Percentiles rank a stretch among this genome's conserved stretches.
Evolutionary conservation across 2,797 vertebrate species (phyloP).

Genomic region (Acipenser transmontanus): DNA sequence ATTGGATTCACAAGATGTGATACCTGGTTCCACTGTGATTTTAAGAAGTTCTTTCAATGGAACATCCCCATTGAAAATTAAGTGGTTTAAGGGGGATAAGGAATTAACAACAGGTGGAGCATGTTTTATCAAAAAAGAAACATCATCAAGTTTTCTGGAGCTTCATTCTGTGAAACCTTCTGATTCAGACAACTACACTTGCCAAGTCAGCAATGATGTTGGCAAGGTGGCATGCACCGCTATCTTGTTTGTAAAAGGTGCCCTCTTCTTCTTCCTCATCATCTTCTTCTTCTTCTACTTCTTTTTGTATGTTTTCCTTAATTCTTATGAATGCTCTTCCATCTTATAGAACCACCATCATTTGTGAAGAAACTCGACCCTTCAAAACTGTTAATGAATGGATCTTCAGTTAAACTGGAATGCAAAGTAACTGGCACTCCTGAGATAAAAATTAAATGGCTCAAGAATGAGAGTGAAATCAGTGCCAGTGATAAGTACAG

Average conservation of each 20-base stretch:
- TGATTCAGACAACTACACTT: slow-evolving; percentile 83
- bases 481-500: slow-evolving; percentile 64
- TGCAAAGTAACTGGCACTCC: slow-evolving; percentile 86
- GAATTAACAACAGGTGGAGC: slow-evolving; percentile 79
- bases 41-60: slow-evolving; percentile 80
- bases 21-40: slow-evolving; percentile 78
- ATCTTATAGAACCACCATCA: slow-evolving; percentile 69
- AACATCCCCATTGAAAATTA: slow-evolving; percentile 76
- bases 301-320: slow-evolving; percentile 33
- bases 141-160: slow-evolving; percentile 78
- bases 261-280: slow-evolving; percentile 32
- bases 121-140: slow-evolving; percentile 89
- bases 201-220: slow-evolving; percentile 85
- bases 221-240: slow-evolving; percentile 77
- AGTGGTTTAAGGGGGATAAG: slow-evolving; percentile 85
- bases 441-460: slow-evolving; percentile 84
- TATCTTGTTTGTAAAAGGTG: slow-evolving; percentile 95
- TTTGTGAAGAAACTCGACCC: slow-evolving; percentile 84
- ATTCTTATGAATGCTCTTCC: slow-evolving; percentile 15
- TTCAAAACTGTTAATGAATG: slow-evolving; percentile 71
- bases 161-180: slow-evolving; percentile 81
- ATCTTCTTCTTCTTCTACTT: slow-evolving; percentile 14
- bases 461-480: slow-evolving; percentile 83
- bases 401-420: slow-evolving; percentile 64
- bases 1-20: slow-evolving; percentile 77